Conservation (phyloP, 2,888 invertebrate species). For the Tachina grossa region DNA sequence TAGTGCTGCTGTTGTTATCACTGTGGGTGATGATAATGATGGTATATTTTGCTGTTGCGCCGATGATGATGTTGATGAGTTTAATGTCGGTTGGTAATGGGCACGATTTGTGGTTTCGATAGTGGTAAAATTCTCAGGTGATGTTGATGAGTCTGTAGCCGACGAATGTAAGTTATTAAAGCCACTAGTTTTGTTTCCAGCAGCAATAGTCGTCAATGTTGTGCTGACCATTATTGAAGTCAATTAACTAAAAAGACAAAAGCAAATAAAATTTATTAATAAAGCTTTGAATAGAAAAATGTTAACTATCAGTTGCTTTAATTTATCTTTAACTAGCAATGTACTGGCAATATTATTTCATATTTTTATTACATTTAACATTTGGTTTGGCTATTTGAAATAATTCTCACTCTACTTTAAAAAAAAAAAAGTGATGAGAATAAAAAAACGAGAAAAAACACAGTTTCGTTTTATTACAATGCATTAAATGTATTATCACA, state of each 20-base stretch:
- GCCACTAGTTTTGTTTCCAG: constrained; percentile 82
- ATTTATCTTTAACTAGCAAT: too few relatives aligned
- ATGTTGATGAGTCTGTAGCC: constrained; percentile 72
- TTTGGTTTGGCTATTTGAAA: too few relatives aligned
- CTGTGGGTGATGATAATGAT: constrained; percentile 59
- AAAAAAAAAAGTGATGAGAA: background rate
- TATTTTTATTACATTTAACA: too few relatives aligned
- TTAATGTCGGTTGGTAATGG: constrained; percentile 74
- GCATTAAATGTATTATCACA: constrained; percentile 34
- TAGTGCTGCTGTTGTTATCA: constrained; percentile 42
- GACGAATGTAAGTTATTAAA: constrained; percentile 69
- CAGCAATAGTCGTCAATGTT: constrained; percentile 83
- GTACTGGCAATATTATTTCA: too few relatives aligned
- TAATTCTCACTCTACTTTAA: too few relatives aligned
- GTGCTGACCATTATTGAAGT: constrained; percentile 83
- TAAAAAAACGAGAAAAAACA: background rate
- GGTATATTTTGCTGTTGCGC: constrained; percentile 72
- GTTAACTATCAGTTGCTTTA: too few relatives aligned
- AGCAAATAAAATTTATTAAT: constrained; percentile 1
- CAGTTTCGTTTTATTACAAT: constrained; percentile 1
- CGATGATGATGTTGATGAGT: constrained; percentile 73
- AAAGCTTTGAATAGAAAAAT: background rate
- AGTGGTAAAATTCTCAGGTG: constrained; percentile 68
- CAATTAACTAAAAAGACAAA: constrained; percentile 77
- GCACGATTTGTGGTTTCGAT: constrained; percentile 73